Conservation (phyloP, 2,797 vertebrate genomes). For the Tadarida brasiliensis region DNA sequence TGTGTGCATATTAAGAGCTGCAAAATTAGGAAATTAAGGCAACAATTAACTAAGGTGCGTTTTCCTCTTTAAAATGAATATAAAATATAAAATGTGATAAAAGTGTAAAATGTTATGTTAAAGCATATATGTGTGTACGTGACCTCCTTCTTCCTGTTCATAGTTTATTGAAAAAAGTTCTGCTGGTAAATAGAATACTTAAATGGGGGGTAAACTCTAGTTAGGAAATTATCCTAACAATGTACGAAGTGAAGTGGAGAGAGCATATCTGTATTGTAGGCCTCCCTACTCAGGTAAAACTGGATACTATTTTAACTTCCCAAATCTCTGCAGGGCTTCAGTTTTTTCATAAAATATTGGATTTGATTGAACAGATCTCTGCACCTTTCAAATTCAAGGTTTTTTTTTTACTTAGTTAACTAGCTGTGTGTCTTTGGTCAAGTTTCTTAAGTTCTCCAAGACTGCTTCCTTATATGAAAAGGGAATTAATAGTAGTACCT, state of each 20-base stretch:
- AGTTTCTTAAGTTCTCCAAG: constrained; percentile 35
- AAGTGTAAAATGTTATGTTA: background rate
- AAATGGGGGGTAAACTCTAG: background rate
- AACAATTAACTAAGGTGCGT: background rate
- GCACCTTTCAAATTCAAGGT: background rate
- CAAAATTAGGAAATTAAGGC: constrained; percentile 39
- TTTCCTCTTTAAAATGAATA: constrained; percentile 58
- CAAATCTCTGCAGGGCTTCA: background rate
- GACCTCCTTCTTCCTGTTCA: background rate
- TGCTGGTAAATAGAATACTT: background rate
- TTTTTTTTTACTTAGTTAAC: constrained; percentile 35
- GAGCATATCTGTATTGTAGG: background rate
- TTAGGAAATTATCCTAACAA: background rate
- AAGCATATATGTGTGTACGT: background rate
- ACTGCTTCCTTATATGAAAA: constrained; percentile 18
- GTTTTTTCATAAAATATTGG: background rate
- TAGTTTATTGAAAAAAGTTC: constrained; percentile 31
- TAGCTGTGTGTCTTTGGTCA: background rate
- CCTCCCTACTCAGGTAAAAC: background rate
- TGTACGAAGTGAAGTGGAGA: background rate
- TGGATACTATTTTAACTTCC: background rate
- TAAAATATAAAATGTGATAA: constrained; percentile 1
- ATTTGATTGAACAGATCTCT: constrained; percentile 42
- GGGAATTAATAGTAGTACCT: background rate
- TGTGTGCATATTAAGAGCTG: background rate